These are phyloP conservation scores for Uria aalge DNA, from an alignment of 2,113 vertebrate species.

Conservation along the genomic window DNA sequence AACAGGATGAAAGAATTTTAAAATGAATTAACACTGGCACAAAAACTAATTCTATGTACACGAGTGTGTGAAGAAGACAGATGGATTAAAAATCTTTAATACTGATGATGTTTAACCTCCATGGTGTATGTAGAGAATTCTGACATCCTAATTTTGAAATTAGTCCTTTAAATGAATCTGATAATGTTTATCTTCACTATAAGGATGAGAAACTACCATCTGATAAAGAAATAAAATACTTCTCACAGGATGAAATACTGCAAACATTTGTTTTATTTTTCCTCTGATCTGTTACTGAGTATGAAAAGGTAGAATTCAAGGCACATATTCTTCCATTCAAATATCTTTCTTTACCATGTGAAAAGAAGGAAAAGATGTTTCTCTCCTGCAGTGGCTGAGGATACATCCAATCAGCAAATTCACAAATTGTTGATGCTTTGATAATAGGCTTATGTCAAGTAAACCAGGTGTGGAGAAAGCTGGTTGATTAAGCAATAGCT, in stretches of 20 bases:
- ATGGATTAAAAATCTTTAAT: neutral
- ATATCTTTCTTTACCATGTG: neutral
- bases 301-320: neutral
- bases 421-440: neutral
- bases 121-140: neutral
- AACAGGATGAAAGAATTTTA: neutral
- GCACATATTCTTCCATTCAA: neutral
- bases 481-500: neutral
- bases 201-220: neutral
- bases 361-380: neutral
- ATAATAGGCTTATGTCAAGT: neutral
- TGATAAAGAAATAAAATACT: neutral
- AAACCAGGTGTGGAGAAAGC: neutral
- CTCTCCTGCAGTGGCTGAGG: neutral
- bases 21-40: neutral
- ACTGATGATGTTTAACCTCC: neutral
- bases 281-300: neutral
- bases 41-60: neutral
- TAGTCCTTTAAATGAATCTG: neutral
- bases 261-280: neutral
- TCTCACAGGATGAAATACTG: neutral
- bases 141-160: neutral
- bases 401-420: neutral
- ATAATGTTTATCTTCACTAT: neutral
- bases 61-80: neutral